phyloP scores from a whole-genome alignment of 2,113 vertebrate genomes.

The Hippolais icterina region DNA sequence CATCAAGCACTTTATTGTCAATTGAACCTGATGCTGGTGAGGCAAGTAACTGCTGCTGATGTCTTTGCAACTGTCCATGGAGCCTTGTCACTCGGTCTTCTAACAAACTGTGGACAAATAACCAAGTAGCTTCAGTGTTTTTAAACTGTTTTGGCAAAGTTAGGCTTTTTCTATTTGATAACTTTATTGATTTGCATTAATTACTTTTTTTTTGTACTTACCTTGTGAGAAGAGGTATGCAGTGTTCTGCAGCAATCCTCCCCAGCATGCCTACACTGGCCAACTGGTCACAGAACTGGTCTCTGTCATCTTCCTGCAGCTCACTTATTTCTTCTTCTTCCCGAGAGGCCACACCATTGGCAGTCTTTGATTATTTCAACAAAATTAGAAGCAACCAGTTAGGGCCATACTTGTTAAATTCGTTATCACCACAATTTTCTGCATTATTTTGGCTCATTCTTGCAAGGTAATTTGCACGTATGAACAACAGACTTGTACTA shows the following conservation, averaged over 20 bases:
- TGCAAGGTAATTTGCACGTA: neutral
- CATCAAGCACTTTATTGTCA: constrained; percentile 91
- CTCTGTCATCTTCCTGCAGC: constrained; percentile 95
- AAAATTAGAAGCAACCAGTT: constrained; percentile 4
- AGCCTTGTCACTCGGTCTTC: constrained; percentile 95
- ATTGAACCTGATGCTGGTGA: constrained; percentile 82
- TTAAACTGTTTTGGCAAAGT: neutral
- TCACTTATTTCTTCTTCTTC: constrained; percentile 98
- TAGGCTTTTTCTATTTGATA: neutral
- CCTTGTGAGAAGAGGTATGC: constrained; percentile 96
- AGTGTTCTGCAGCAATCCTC: constrained; percentile 94
- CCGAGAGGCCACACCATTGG: constrained; percentile 92
- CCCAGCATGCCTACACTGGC: constrained; percentile 97
- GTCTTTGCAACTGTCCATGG: constrained; percentile 92
- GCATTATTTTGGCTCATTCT: neutral
- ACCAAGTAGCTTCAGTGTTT: neutral
- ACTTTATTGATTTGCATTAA: neutral
- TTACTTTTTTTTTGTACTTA: constrained; percentile 2
- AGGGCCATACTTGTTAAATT: neutral
- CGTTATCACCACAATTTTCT: neutral
- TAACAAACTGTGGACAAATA: constrained; percentile 80
- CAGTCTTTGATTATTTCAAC: constrained; percentile 79
- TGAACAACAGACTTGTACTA: neutral
- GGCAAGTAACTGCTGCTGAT: constrained; percentile 92
- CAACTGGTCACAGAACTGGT: constrained; percentile 96